phyloP scores from a whole-genome alignment of 2,888 invertebrate species.

The Drosophila kambysellisi region DNA sequence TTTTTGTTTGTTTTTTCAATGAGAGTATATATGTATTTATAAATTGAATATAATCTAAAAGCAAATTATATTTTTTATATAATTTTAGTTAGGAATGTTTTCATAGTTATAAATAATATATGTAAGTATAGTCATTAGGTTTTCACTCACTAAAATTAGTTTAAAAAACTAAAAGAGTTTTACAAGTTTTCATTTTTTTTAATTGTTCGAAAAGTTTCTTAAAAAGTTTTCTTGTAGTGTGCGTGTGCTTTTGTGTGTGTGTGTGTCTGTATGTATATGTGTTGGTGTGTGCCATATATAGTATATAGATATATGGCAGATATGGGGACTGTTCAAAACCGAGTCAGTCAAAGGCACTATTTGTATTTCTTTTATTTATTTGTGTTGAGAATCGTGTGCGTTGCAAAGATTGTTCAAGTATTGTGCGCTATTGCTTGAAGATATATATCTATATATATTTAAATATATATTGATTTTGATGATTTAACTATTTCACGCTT shows the following conservation, averaged over 20 bases:
- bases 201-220: conserved; percentile 1
- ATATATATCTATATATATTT: background rate
- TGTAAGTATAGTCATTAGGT: conserved; percentile 46
- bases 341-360: conserved; percentile 78
- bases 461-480: background rate
- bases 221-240: background rate
- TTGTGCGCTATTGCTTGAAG: conserved; percentile 35
- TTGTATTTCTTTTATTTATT: conserved; percentile 32
- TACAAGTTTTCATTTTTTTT: background rate
- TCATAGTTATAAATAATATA: conserved; percentile 46
- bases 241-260: conserved; percentile 23
- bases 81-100: conserved; percentile 53
- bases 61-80: conserved; percentile 24
- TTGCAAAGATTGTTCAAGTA: conserved; percentile 22
- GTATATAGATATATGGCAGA: conserved; percentile 27
- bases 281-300: conserved; percentile 22
- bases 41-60: conserved; percentile 21
- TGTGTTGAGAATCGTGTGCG: conserved; percentile 38
- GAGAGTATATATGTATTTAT: conserved; percentile 25
- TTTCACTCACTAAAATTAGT: conserved; percentile 30
- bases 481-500: conserved; percentile 61
- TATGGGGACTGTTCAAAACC: conserved; percentile 45
- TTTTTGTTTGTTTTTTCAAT: conserved; percentile 23
- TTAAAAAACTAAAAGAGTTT: background rate
- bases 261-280: conserved; percentile 10